Conservation (phyloP, 2,113 vertebrate genomes). For the Nymphicus hollandicus region DNA sequence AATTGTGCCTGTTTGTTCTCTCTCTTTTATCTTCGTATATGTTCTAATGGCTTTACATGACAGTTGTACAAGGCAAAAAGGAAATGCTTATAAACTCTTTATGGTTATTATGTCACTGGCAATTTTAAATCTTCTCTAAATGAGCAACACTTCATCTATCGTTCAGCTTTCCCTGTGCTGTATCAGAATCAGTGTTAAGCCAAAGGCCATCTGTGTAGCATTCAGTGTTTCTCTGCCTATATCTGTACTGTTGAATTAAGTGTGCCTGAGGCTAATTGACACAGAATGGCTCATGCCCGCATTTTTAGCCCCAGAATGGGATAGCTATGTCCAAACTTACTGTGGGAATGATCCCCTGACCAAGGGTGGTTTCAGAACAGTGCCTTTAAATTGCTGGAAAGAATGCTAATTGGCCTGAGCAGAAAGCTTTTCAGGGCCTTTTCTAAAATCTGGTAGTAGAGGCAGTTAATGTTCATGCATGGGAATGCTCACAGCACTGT, state of each 20-base stretch:
- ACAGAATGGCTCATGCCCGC: background rate
- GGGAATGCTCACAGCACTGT: background rate
- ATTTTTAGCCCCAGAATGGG: background rate
- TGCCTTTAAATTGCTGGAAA: background rate
- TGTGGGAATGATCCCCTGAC: background rate
- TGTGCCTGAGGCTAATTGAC: background rate
- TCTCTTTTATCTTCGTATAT: background rate
- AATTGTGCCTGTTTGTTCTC: background rate
- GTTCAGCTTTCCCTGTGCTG: background rate
- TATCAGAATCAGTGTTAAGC: slow-evolving; percentile 21
- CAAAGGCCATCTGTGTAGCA: background rate
- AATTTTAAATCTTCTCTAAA: background rate
- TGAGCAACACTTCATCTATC: background rate
- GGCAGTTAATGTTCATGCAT: background rate
- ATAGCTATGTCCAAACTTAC: background rate
- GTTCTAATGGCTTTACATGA: background rate
- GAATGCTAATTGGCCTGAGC: background rate
- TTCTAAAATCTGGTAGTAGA: background rate
- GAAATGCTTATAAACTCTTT: background rate
- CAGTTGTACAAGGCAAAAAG: background rate
- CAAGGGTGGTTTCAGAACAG: background rate
- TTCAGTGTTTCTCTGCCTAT: background rate
- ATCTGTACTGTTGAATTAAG: background rate
- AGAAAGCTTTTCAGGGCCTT: background rate
- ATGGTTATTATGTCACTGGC: background rate